Conservation (phyloP, 1,140 invertebrate genomes). For the Brachionus rubens region DNA sequence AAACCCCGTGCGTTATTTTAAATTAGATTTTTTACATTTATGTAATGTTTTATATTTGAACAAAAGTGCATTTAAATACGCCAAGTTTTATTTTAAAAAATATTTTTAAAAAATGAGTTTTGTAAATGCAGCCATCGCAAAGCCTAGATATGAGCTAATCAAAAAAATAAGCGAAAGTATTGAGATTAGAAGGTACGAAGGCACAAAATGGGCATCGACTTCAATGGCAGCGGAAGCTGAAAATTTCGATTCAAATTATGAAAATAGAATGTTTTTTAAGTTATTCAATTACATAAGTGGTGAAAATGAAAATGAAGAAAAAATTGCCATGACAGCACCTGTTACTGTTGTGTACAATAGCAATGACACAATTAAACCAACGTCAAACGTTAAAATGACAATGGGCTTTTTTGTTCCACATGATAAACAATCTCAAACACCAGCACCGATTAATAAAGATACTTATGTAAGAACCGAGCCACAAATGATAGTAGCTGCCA, state of each 20-base stretch:
- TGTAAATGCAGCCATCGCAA: background rate
- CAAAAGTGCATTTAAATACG: too few species aligned
- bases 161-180: constrained; percentile 3
- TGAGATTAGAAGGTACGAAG: constrained; percentile 53
- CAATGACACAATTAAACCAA: background rate
- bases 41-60: too few species aligned
- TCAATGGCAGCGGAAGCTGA: constrained; percentile 48
- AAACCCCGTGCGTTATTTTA: too few species aligned
- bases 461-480: background rate
- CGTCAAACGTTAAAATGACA: background rate
- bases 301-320: constrained; percentile 49
- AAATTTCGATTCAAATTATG: background rate
- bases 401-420: constrained; percentile 21
- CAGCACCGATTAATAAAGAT: background rate
- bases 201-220: constrained; percentile 54
- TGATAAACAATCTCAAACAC: constrained; percentile 3
- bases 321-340: constrained; percentile 29
- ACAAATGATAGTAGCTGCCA: background rate
- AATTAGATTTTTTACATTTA: too few species aligned
- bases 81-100: too few species aligned
- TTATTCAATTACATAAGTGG: constrained; percentile 53
- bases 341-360: constrained; percentile 12
- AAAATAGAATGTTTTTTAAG: constrained; percentile 49
- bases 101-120: constrained; percentile 2
- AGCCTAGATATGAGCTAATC: constrained; percentile 18